Base-by-base conservation (phyloP, 2,888 invertebrate genomes). In the Pandemis heparana region DNA sequence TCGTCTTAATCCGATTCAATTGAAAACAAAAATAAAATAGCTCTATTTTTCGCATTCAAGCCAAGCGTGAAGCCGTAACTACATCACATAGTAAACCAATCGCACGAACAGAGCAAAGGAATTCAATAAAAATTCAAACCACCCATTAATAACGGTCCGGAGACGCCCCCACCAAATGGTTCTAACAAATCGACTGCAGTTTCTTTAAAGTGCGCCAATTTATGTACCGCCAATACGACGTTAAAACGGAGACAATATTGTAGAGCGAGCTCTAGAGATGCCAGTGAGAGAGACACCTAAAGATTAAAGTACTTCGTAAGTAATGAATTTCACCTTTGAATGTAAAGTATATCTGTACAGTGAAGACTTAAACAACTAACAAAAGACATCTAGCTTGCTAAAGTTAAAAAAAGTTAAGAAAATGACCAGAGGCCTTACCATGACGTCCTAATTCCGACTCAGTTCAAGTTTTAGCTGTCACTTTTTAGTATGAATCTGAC, bases 121-220 rank as follows among this genome's bases (percentile, higher is more conserved):
- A 73, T 72, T 73, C 59, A 73, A 73, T 73, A 73, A 72, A 67
- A 60, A 73, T 73, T 73, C 64, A 73, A 64, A 64, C 73, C 63
- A 46, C 3, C 73, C 63, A 73, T 73, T 64, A 48, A 51, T 69
- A 59, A 73, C 68, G 68, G 43, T 64, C 56, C 53, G 63, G 43
- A 56, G n/a, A 14, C 63, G 14, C 51, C 46, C 41, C 62, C 67
- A 67, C 67, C 43, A 18, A 62, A 62, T 48, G 66, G 61, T 38
- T 56, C 67, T 53, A 73, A 73, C 73, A 73, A 73, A 73, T 73
- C 68, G 73, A 69, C 53, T 72, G 73, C 73, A 73, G 63, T 73
- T 69, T 69, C 73, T 73, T 73, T 69, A 73, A 65, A 73, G 46
- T 69, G 68, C 56, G 32, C 9, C 59, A 73, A 73, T 73, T 73